Evolutionary conservation across 2,888 invertebrate genomes (phyloP), one percentile per base, ranked within the genome.

Genomic region (Drosophila meridiana): DNA sequence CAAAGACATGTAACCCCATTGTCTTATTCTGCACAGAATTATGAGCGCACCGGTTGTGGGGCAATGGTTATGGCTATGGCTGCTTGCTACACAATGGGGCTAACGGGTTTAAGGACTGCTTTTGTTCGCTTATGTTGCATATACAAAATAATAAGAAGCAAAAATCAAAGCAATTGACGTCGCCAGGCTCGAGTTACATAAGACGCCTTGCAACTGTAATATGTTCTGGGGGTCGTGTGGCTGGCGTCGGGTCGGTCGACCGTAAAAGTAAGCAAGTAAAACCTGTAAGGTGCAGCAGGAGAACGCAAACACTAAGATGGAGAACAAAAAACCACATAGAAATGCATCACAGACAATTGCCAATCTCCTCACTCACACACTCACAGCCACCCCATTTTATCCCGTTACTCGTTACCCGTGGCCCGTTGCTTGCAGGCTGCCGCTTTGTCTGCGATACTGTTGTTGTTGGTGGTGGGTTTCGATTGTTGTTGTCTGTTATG

Each of bases 261-360:
- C 63, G 56, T 30, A 69, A 65, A 65, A 62, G 80, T 75, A 75
- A 89, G 76, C 83, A 75, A 75, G 88, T 85, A 65, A 85, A 85
- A 85, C 85, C 88, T 90, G 90, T 88, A 80, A 88, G 90, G 83
- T 89, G 85, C 90, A 82, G 45, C 65, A 62, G 70, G 42, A 75
- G 63, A 62, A 59, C 43, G 57, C 70, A 68, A 78, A 73, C 67
- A 78, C 62, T 66, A 52, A 64, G 47, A 50, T 36, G 56, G 30
- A 32, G 42, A 36, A 58, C 14, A 42, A 42, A 55, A 52, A 53
- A 43, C 26, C 52, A 59, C 60, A 43, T 38, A 57, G 62, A 62
- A 66, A 42, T 72, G 56, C 77, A 83, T 59, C 63, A 73, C 80
- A 72, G 62, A 69, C 56, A 57, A 68, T 30, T 42, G 14, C 26